Conservation (phyloP, 1,140 invertebrate species). For the Drosophila melanogaster region DNA sequence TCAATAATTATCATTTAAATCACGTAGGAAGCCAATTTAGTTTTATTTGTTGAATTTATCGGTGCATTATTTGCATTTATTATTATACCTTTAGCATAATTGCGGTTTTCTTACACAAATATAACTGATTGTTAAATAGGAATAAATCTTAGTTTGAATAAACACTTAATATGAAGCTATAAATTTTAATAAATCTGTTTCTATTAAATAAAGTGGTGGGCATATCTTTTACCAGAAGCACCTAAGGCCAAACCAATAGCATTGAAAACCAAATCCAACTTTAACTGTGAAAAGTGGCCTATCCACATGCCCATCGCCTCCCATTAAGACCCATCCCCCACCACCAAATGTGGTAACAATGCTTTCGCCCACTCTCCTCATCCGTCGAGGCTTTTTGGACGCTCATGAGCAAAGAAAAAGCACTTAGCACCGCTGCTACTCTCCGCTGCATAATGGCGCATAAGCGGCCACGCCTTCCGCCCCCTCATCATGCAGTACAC, state of each 20-base stretch:
- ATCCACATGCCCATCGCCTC: constrained; percentile 1
- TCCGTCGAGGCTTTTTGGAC: background rate
- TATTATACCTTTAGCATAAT: background rate
- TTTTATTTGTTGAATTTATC: no score
- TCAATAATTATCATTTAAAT: background rate
- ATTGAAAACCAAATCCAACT: background rate
- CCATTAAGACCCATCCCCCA: background rate
- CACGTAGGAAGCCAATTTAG: no score
- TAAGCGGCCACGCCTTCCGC: constrained; percentile 20
- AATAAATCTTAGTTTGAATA: constrained; percentile 6
- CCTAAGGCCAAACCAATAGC: background rate
- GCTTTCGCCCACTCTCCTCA: background rate
- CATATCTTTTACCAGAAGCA: background rate
- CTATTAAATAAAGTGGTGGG: background rate
- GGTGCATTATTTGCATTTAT: background rate
- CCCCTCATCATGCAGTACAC: background rate
- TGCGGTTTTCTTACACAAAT: constrained; percentile 2
- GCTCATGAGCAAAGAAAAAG: constrained; percentile 68
- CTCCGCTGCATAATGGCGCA: constrained; percentile 48
- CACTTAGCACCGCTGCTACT: constrained; percentile 57
- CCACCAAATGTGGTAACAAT: constrained; percentile 62
- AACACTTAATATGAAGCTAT: background rate
- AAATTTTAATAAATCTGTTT: background rate
- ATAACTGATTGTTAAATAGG: constrained; percentile 11
- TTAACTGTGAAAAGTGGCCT: constrained; percentile 4